Evolutionary conservation across 1,140 invertebrate species (phyloP), one percentile per base, ranked within the genome.

Genomic region (Solenopsis fugax): DNA sequence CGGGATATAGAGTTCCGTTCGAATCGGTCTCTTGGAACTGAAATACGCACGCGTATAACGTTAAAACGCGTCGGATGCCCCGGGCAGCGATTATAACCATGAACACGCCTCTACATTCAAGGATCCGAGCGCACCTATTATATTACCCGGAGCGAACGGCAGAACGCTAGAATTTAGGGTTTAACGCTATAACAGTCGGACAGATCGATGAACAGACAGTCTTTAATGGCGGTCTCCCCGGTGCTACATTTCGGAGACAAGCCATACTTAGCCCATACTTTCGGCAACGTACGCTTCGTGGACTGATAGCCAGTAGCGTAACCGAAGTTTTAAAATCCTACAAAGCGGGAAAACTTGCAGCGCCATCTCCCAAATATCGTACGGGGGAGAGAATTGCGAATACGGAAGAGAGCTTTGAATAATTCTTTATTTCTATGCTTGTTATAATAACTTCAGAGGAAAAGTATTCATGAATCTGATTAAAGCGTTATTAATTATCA

Each of bases 101-200:
- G 87, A 87, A 87, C 84, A 88, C 89, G 84, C 82, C 89, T 91
- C 89, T 87, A 50, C 85, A 52, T 88, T 91, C 80, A 81, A 90
- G 80, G 60, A 50, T 56, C 52, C 12, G 69, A 78, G 78, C 90
- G 41, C 85, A 62, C 62, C 91, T 89, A 92, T 92, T 91, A 91
- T 91, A 92, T 87, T 86, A 91, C 78, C 88, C 87, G 73, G 81
- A 82, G 86, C 87, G 85, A 52, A 86, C 86, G 65, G 76, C 84
- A 48, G 5, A 87, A 88, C 78, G 82, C 88, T 91, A 90, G 91
- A 93, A 90, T 93, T 92, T 91, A 91, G 89, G 90, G 87, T 91
- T 92, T 93, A 91, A 77, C 92, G 85, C 87, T 91, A 75, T 60
- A 92, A 91, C 91, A 92, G 88, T 87, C 92, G 77, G 88, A 92